Evolutionary conservation across 2,888 invertebrate genomes (phyloP).

Genomic region (Epinotia demarniana): DNA sequence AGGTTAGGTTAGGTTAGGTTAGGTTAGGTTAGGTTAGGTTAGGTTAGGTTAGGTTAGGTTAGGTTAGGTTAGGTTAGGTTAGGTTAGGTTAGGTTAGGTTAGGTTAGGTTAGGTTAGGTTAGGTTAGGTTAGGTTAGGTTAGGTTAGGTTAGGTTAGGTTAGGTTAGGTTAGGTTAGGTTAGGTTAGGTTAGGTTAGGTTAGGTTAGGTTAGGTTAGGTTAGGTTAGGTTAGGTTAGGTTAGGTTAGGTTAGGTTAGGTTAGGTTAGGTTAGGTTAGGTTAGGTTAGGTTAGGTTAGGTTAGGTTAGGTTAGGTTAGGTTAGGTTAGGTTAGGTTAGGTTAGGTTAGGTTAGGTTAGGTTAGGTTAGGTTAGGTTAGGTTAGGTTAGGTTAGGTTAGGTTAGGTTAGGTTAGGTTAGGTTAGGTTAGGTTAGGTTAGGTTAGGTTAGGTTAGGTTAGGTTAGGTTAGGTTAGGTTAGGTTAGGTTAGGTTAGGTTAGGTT

Average conservation of each 20-base stretch:
- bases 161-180: slow-evolving; percentile 36
- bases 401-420: slow-evolving; percentile 15
- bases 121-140: slow-evolving; percentile 40
- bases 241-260: slow-evolving; percentile 39
- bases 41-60: slow-evolving; percentile 38
- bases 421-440: slow-evolving; percentile 31
- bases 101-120: slow-evolving; percentile 31
- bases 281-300: slow-evolving; percentile 41
- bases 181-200: slow-evolving; percentile 25
- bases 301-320: slow-evolving; percentile 36
- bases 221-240: slow-evolving; percentile 39
- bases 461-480: slow-evolving; percentile 29
- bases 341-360: slow-evolving; percentile 32
- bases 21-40: slow-evolving; percentile 32
- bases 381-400: slow-evolving; percentile 29
- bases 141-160: slow-evolving; percentile 37
- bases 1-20: slow-evolving; percentile 24
- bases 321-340: slow-evolving; percentile 32
- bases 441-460: slow-evolving; percentile 23
- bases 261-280: slow-evolving; percentile 41
- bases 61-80: slow-evolving; percentile 34
- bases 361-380: slow-evolving; percentile 32
- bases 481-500: slow-evolving; percentile 41
- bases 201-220: slow-evolving; percentile 38
- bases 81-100: slow-evolving; percentile 24